A percentile compares a stretch with the other conserved stretches of the same genome.
phyloP scores from a whole-genome alignment of 2,113 vertebrate genomes.

The Miniopterus natalensis region DNA sequence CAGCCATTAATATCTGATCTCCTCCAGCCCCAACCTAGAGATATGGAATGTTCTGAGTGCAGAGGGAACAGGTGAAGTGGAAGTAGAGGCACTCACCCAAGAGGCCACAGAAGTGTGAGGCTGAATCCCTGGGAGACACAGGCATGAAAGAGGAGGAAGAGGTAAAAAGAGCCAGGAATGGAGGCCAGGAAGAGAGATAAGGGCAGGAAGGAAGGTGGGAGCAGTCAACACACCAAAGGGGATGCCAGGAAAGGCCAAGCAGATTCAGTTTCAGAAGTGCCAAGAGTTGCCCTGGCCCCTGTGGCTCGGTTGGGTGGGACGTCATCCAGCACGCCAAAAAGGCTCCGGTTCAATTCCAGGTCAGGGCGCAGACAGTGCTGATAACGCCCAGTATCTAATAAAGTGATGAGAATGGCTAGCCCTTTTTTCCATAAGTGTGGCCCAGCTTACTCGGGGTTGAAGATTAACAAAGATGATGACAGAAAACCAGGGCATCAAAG shows the following conservation, averaged over 20 bases:
- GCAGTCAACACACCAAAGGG: not conserved
- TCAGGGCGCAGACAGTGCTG: not conserved
- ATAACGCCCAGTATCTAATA: not conserved
- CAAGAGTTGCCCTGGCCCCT: not conserved
- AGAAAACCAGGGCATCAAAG: not conserved
- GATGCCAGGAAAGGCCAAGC: no score
- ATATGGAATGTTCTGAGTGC: not conserved
- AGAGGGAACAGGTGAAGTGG: not conserved
- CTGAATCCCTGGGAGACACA: no score
- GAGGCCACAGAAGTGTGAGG: not conserved
- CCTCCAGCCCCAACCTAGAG: not conserved
- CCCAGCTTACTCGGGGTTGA: fast-evolving
- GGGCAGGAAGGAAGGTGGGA: not conserved
- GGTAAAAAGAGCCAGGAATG: not conserved
- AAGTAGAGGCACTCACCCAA: not conserved
- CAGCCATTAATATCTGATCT: not conserved
- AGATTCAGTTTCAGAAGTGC: not conserved
- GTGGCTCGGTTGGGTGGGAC: not conserved
- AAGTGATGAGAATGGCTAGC: no score
- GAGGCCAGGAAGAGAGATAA: not conserved
- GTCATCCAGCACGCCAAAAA: not conserved
- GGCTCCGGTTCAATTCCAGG: not conserved
- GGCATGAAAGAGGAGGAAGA: not conserved
- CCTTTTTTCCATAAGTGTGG: not conserved
- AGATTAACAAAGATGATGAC: not conserved